phyloP scores from a whole-genome alignment of 2,113 vertebrate species.

The Protobothrops flavoviridis region DNA sequence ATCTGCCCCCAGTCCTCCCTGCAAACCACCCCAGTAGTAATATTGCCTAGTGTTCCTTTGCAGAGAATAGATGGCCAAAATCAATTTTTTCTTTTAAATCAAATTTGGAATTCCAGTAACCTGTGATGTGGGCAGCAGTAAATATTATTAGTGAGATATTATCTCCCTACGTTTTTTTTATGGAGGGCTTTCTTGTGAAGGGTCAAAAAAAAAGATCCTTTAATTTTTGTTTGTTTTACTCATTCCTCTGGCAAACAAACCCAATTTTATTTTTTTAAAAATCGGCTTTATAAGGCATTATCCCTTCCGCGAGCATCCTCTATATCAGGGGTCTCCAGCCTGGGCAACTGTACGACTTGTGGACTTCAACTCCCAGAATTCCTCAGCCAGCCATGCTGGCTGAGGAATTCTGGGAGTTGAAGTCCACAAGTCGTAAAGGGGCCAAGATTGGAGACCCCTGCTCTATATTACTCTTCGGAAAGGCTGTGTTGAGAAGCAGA shows the following conservation, averaged over 20 bases:
- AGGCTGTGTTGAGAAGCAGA: constrained; percentile 64
- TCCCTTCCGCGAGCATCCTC: background rate
- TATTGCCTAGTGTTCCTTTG: background rate
- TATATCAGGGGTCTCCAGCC: background rate
- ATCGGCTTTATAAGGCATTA: fast-evolving
- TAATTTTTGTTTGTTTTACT: constrained; percentile 25
- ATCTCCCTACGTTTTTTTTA: constrained; percentile 18
- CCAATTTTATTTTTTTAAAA: constrained; percentile 3
- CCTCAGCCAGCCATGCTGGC: too few species aligned
- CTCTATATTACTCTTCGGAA: constrained; percentile 58
- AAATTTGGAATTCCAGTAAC: constrained; percentile 56
- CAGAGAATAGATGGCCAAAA: background rate
- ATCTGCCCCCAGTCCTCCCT: background rate
- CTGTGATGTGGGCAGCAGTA: constrained; percentile 55
- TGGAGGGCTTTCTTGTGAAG: constrained; percentile 6
- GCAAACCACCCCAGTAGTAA: background rate
- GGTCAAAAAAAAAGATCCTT: constrained; percentile 63
- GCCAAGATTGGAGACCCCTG: too few species aligned
- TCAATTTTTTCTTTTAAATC: constrained; percentile 8
- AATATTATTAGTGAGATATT: constrained; percentile 12
- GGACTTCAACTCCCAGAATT: too few species aligned
- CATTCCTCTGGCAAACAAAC: constrained; percentile 15
- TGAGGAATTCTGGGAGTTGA: too few species aligned
- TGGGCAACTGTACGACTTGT: too few species aligned
- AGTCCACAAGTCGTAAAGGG: too few species aligned